A percentile compares a stretch with the other conserved stretches of the same genome.
phyloP scores from a whole-genome alignment of 1,140 invertebrate species.

The Drosophila mojavensis region DNA sequence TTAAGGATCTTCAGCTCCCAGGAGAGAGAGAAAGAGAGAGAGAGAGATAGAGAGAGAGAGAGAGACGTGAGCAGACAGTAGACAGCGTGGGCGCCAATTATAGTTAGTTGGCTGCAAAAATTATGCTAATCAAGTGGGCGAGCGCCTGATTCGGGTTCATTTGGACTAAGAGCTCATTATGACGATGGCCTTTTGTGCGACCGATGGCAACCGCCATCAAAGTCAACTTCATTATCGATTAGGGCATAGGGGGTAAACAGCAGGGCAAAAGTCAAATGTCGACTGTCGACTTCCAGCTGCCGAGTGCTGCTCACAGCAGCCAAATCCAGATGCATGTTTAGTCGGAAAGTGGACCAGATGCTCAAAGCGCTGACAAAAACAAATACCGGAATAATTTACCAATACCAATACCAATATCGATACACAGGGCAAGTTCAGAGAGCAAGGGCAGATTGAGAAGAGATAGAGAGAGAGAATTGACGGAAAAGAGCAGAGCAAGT shows the following conservation, averaged over 20 bases:
- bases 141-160: slow-evolving; percentile 1
- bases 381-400: slow-evolving; percentile 77
- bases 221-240: slow-evolving; percentile 74
- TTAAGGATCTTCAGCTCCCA: slow-evolving; percentile 19
- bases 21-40: slow-evolving; percentile 5
- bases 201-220: slow-evolving; percentile 29
- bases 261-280: slow-evolving; percentile 20
- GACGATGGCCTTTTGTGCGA: slow-evolving; percentile 54
- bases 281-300: not conserved
- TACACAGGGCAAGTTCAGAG: slow-evolving; percentile 24
- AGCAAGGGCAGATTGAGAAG: not conserved
- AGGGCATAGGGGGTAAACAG: slow-evolving; percentile 26
- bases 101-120: slow-evolving; percentile 40
- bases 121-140: slow-evolving; percentile 61
- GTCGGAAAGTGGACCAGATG: slow-evolving; percentile 42
- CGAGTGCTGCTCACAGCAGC: slow-evolving; percentile 40
- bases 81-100: slow-evolving; percentile 14
- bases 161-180: slow-evolving; percentile 52
- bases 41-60: slow-evolving; percentile 1
- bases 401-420: slow-evolving; percentile 43
- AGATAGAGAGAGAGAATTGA: not conserved
- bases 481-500: slow-evolving; percentile 16
- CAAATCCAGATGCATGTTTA: slow-evolving; percentile 69
- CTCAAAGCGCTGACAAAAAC: slow-evolving; percentile 67
- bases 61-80: not conserved